Evolutionary conservation across 2,797 vertebrate genomes (phyloP), one percentile per base, ranked within the genome.

Genomic region (Platalea minor): DNA sequence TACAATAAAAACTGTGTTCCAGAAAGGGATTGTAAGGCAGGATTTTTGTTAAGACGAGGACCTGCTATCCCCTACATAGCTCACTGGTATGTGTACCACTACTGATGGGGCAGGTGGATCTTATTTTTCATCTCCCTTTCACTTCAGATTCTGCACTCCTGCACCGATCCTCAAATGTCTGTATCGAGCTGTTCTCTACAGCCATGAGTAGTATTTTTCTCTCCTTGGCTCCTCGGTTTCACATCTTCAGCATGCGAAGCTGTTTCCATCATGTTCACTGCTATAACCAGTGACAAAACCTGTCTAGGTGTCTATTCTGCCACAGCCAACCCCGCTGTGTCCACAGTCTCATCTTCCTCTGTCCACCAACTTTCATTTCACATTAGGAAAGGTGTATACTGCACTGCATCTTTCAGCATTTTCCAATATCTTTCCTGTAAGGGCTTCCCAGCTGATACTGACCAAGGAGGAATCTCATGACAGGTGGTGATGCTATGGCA

Each of bases 261-360:
- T 29, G 4, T 85, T 88, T 57, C 29, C 25, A 46, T 35, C 10
- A 11, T 29, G 7, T 67, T 77, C 28, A 29, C 10, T 53, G 2
- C 5, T 50, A 26, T 19, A 61, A 37, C 12, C 33, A 61, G 45
- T 4, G 43, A 46, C 9, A 73, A 77, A 74, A 29, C 31, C 13
- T n/a, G 3, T 24, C 21, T 28, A 43, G 15, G 7, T 64, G 17
- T 50, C n/a, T 64, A 1, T 56, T 75, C 41, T 73, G 19, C 33
- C 12, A 39, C 0, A 2, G 23, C 20, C 39, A 87, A 37, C 12
- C 17, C 6, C 5, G 31, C 5, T 1, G 0, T 17, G 16, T 45
- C 46, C 12, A 31, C 13, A 37, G 20, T 41, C 24, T 59, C 24
- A 37, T 11, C 24, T 59, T 80, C 17, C 39, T 82, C 68, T 72